phyloP scores from a whole-genome alignment of 2,113 vertebrate species.

The Meleagris gallopavo region DNA sequence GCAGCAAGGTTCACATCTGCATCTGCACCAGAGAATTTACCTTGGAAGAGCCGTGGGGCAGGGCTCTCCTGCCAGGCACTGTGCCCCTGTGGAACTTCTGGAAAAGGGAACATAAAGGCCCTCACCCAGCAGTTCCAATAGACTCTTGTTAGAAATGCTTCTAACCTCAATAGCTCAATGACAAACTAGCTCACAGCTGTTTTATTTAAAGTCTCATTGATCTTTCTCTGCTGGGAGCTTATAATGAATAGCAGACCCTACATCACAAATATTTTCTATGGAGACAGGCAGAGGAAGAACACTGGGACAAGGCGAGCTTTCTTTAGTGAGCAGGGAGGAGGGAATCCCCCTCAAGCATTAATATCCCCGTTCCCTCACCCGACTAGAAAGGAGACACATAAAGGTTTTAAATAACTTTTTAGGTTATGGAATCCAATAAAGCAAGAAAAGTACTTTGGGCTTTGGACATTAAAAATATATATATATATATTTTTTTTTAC shows the following conservation, averaged over 20 bases:
- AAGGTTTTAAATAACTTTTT: neutral
- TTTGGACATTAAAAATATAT: neutral
- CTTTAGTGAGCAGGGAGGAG: neutral
- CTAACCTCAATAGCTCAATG: neutral
- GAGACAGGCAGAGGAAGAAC: constrained; percentile 15
- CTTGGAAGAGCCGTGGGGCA: neutral
- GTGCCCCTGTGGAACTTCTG: rapidly evolving
- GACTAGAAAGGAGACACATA: neutral
- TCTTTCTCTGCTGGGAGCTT: constrained; percentile 24
- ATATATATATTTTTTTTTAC: neutral
- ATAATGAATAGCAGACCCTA: constrained; percentile 39
- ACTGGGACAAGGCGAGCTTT: constrained; percentile 40
- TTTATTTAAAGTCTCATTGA: constrained; percentile 41
- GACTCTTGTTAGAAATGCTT: neutral
- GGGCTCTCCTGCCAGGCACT: neutral
- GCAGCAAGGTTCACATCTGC: neutral
- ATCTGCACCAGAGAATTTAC: neutral
- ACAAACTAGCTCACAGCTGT: neutral
- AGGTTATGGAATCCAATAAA: neutral
- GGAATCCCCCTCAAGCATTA: neutral
- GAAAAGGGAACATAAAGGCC: neutral
- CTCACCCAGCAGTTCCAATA: neutral
- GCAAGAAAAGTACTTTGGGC: neutral
- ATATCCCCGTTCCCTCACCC: neutral
- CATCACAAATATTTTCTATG: constrained; percentile 7